These are phyloP conservation scores for Autographa pulchrina DNA, from an alignment of 2,888 invertebrate genomes.

Conservation along the genomic window DNA sequence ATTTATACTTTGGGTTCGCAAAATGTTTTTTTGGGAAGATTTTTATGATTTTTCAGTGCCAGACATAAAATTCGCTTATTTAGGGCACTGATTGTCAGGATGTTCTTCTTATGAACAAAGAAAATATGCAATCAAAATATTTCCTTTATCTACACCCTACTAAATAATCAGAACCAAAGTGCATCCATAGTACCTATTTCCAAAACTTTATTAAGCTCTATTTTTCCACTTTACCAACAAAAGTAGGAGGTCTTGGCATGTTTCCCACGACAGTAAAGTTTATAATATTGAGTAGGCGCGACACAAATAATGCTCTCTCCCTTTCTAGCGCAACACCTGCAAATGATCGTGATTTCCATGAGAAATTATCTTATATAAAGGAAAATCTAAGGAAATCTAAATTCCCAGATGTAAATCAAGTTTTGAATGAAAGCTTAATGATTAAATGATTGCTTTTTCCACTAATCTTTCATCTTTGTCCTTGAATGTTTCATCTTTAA, in stretches of 20 bases:
- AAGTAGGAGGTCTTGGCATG: conserved; percentile 73
- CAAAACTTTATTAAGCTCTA: conserved; percentile 65
- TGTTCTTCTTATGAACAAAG: neutral
- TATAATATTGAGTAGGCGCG: conserved; percentile 66
- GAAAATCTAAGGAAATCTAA: conserved; percentile 11
- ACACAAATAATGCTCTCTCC: conserved; percentile 41
- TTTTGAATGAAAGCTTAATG: neutral
- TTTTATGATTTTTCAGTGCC: neutral
- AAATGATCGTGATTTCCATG: conserved; percentile 45
- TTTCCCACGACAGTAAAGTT: conserved; percentile 74
- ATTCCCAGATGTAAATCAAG: conserved; percentile 17
- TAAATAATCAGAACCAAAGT: conserved; percentile 41
- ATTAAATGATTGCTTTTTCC: neutral
- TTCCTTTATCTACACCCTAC: conserved; percentile 11
- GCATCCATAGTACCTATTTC: conserved; percentile 48
- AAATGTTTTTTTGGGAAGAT: neutral
- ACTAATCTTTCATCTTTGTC: neutral
- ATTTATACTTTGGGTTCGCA: conserved; percentile 12
- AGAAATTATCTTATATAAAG: neutral
- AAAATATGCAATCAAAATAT: too few species aligned
- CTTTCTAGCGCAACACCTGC: conserved; percentile 54
- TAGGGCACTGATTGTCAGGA: neutral
- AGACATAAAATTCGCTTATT: neutral
- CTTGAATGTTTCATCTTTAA: neutral
- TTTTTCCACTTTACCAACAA: conserved; percentile 64